Evolutionary conservation across 2,797 vertebrate species (phyloP).

Genomic region (Hypotaenidia okinawae): DNA sequence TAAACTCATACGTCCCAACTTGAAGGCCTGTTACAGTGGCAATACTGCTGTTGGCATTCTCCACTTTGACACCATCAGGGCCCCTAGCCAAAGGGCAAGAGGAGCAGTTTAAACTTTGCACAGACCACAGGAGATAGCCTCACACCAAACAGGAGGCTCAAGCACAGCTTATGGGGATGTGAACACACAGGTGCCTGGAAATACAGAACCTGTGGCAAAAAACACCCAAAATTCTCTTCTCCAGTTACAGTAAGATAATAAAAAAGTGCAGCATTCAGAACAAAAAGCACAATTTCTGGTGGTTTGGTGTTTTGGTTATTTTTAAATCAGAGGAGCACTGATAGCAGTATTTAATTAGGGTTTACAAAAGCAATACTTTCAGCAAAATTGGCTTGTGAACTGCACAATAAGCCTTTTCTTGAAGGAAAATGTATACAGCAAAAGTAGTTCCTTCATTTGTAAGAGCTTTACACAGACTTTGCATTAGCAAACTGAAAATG

Average conservation of each 20-base stretch:
- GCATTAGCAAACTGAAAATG: background rate
- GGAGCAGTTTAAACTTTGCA: background rate
- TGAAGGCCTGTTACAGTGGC: constrained; percentile 91
- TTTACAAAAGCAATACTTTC: background rate
- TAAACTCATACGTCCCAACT: constrained; percentile 90
- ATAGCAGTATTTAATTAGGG: background rate
- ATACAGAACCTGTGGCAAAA: background rate
- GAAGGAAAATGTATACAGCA: background rate
- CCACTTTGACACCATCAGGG: constrained; percentile 90
- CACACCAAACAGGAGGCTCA: background rate
- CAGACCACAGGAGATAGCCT: background rate
- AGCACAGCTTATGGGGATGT: background rate
- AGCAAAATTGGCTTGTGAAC: background rate
- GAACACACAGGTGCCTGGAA: background rate
- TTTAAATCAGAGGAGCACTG: background rate
- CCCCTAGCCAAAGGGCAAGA: constrained; percentile 79
- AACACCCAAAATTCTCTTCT: background rate
- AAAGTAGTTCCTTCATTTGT: background rate
- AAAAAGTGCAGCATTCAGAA: background rate
- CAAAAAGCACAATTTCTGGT: background rate
- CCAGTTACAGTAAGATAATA: background rate
- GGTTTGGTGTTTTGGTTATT: background rate
- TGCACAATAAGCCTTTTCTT: background rate
- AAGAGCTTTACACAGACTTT: background rate
- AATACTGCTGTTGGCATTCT: constrained; percentile 86